These are phyloP conservation scores for Miltochrista miniata DNA, from an alignment of 2,888 invertebrate genomes.

Conservation along the genomic window DNA sequence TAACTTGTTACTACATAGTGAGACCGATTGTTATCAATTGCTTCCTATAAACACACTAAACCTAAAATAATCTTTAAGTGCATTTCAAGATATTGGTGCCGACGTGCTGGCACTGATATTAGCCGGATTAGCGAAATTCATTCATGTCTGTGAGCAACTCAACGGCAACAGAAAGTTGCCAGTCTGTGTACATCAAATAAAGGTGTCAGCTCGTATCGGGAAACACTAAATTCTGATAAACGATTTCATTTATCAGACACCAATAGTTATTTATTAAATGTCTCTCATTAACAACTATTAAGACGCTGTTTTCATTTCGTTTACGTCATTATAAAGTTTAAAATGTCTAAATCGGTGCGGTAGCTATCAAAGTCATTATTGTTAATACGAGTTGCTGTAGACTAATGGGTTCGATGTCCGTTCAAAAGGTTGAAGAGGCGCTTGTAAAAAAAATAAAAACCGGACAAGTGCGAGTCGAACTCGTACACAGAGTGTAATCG, in stretches of 20 bases:
- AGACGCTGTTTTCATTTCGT: slow-evolving; percentile 10
- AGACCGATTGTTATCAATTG: too few relatives aligned
- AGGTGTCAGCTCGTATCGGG: slow-evolving; percentile 27
- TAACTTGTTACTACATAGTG: too few relatives aligned
- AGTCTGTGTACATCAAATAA: neutral
- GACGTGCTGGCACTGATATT: too few relatives aligned
- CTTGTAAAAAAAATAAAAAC: neutral
- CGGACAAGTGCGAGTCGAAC: too few relatives aligned
- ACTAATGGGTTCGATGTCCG: neutral
- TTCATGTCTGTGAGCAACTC: neutral
- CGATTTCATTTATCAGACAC: slow-evolving; percentile 30
- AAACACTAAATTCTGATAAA: slow-evolving; percentile 37
- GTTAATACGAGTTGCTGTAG: neutral
- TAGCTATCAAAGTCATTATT: slow-evolving; percentile 2
- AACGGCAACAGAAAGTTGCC: neutral
- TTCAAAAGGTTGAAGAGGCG: neutral
- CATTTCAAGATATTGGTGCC: too few relatives aligned
- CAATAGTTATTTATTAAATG: slow-evolving; percentile 31
- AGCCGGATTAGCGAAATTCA: neutral
- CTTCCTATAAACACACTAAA: too few relatives aligned
- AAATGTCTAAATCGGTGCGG: neutral
- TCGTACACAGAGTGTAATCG: too few relatives aligned
- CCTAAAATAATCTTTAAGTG: too few relatives aligned
- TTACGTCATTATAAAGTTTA: neutral
- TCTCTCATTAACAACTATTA: slow-evolving; percentile 26